phyloP scores from a whole-genome alignment of 2,888 invertebrate species.

The Julus scandinavius region DNA sequence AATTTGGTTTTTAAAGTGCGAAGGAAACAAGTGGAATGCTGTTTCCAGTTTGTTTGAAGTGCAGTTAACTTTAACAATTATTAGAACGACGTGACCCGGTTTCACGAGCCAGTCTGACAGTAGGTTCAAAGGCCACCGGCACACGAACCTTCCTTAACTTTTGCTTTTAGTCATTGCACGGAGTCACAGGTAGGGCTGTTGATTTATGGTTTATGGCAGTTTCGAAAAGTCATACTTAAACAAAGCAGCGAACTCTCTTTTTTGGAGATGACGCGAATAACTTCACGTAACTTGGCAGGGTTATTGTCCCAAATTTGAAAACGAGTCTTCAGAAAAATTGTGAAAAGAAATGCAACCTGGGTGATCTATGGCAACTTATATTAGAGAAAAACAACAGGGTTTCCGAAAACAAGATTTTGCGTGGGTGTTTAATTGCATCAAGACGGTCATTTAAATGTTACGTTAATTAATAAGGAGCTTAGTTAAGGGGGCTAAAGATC shows the following conservation, averaged over 20 bases:
- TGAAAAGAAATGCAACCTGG: conserved; percentile 11
- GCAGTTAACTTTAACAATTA: conserved; percentile 41
- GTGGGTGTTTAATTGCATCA: background rate
- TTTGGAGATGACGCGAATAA: background rate
- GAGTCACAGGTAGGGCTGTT: conserved; percentile 26
- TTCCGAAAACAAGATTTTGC: background rate
- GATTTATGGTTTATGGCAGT: conserved; percentile 41
- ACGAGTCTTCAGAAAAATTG: background rate
- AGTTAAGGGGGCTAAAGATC: background rate
- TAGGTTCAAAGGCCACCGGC: conserved; percentile 35
- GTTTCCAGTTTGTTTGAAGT: conserved; percentile 21
- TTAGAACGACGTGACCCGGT: conserved; percentile 19
- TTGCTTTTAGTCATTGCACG: conserved; percentile 44
- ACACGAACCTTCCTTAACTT: conserved; percentile 37
- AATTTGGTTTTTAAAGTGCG: background rate
- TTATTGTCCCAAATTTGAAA: conserved; percentile 45
- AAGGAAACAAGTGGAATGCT: background rate
- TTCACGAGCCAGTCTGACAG: conserved; percentile 3
- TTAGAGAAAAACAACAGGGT: background rate
- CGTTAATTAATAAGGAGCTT: background rate
- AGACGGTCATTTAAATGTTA: background rate
- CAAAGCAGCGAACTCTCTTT: conserved; percentile 13
- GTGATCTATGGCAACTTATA: background rate
- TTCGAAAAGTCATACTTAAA: conserved; percentile 28
- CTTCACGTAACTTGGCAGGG: conserved; percentile 24